A percentile compares a stretch with the other conserved stretches of the same genome.
Evolutionary conservation across 2,797 vertebrate genomes (phyloP).

Genomic region (Chelidonichthys spinosus): DNA sequence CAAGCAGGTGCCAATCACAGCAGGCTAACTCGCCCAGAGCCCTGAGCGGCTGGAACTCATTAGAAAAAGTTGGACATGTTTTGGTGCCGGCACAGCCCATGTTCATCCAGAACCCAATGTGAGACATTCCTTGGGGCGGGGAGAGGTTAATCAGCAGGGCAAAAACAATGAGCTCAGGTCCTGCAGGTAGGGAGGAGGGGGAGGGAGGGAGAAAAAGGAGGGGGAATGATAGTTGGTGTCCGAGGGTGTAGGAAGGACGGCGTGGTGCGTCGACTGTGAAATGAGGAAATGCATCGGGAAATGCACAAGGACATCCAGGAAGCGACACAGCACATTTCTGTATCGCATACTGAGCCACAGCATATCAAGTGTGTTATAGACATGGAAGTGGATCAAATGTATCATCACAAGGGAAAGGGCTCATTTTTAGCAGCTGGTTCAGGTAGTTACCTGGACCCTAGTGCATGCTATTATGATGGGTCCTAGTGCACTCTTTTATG

Average conservation of each 20-base stretch:
- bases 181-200: constrained; percentile 52
- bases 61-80: constrained; percentile 71
- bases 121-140: constrained; percentile 75
- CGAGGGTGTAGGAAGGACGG: constrained; percentile 66
- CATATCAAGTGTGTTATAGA: constrained; percentile 5
- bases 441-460: too few relatives aligned
- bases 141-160: constrained; percentile 78
- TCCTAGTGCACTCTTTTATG: too few relatives aligned
- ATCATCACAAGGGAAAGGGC: constrained; percentile 34
- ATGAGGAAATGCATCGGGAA: constrained; percentile 70
- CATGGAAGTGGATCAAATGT: constrained; percentile 27
- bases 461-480: too few relatives aligned
- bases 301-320: constrained; percentile 66
- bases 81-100: constrained; percentile 58
- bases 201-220: constrained; percentile 6
- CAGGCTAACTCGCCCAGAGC: constrained; percentile 58
- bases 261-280: constrained; percentile 73
- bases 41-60: constrained; percentile 75
- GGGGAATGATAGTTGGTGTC: constrained; percentile 56
- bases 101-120: constrained; percentile 68
- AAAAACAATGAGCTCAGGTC: constrained; percentile 76
- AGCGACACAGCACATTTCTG: constrained; percentile 32
- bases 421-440: too few relatives aligned
- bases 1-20: constrained; percentile 75
- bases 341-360: constrained; percentile 37